Evolutionary conservation across 2,113 vertebrate species (phyloP).

Genomic region (Dipodomys spectabilis): DNA sequence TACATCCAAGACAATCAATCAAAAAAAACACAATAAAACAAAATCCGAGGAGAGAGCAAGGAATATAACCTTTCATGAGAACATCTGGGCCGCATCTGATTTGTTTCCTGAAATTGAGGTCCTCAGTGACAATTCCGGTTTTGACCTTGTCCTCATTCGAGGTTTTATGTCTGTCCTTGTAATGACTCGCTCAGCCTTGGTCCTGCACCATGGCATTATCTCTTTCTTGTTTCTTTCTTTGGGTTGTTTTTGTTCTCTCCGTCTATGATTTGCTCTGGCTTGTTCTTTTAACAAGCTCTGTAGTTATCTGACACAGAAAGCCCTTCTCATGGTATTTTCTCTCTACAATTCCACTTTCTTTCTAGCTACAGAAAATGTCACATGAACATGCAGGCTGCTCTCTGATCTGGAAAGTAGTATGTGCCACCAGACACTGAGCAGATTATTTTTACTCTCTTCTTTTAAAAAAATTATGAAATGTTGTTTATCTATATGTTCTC

Average conservation of each 20-base stretch:
- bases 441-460: not conserved
- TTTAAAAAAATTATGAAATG: constrained; percentile 14
- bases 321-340: constrained; percentile 48
- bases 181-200: constrained; percentile 66
- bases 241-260: not conserved
- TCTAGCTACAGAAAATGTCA: constrained; percentile 61
- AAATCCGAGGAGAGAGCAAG: constrained; percentile 69
- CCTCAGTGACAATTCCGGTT: constrained; percentile 70
- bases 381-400: constrained; percentile 7
- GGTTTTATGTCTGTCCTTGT: constrained; percentile 44
- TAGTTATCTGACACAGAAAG: constrained; percentile 67
- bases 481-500: constrained; percentile 19
- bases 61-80: constrained; percentile 77
- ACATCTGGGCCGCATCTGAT: constrained; percentile 68
- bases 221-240: constrained; percentile 64
- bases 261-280: constrained; percentile 35
- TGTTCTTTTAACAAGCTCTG: constrained; percentile 67
- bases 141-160: constrained; percentile 71
- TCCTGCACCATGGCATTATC: constrained; percentile 57
- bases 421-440: not conserved
- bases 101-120: constrained; percentile 81
- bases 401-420: constrained; percentile 14
- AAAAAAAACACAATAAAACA: constrained; percentile 74
- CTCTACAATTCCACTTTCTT: constrained; percentile 47
- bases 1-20: constrained; percentile 68